Conservation (phyloP, 2,113 vertebrate genomes). For the Sylvietta virens region DNA sequence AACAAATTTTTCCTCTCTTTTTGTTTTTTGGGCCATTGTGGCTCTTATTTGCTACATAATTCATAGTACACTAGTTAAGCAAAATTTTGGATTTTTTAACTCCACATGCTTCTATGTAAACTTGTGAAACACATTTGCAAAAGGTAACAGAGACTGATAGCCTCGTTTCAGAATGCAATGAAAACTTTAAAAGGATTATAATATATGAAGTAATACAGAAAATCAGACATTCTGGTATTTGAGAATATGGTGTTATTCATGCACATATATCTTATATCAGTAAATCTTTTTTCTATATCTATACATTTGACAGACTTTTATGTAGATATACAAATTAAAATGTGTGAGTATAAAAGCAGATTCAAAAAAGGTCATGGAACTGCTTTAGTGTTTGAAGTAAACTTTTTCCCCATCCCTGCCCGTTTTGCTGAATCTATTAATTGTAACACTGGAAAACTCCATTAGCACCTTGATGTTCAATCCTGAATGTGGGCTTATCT, state of each 20-base stretch:
- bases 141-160: neutral
- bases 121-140: neutral
- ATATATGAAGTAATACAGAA: neutral
- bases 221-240: neutral
- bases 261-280: neutral
- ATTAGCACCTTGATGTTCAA: neutral
- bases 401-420: neutral
- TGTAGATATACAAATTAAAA: neutral
- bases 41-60: neutral
- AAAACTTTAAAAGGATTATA: neutral
- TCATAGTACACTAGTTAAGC: neutral
- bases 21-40: neutral
- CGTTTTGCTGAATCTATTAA: neutral
- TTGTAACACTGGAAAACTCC: neutral
- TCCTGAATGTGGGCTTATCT: neutral
- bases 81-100: neutral
- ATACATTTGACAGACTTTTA: neutral
- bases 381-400: neutral
- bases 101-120: neutral
- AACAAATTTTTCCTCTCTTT: neutral
- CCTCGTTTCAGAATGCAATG: neutral
- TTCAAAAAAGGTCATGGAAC: neutral
- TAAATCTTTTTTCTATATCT: neutral
- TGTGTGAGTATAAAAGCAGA: neutral
- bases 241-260: neutral